A percentile compares a stretch with the other conserved stretches of the same genome.
These are phyloP conservation scores for Martes martes DNA, from an alignment of 2,113 vertebrate species.

Conservation along the genomic window DNA sequence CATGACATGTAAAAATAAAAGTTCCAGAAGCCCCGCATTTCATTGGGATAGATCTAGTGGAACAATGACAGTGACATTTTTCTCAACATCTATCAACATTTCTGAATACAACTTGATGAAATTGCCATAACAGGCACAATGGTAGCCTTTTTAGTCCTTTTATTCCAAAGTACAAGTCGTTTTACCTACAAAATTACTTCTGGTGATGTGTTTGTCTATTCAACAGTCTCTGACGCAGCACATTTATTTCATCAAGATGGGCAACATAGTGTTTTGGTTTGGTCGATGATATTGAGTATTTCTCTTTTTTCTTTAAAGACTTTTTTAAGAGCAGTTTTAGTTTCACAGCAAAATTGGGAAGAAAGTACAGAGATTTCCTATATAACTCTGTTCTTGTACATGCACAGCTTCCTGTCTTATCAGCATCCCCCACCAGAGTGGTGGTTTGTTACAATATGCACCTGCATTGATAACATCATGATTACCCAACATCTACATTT, in stretches of 20 bases:
- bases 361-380: background rate
- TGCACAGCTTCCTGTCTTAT: background rate
- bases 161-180: background rate
- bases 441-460: background rate
- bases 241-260: background rate
- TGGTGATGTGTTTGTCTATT: background rate
- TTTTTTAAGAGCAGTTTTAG: background rate
- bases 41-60: background rate
- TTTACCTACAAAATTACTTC: background rate
- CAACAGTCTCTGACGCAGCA: background rate
- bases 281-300: background rate
- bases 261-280: background rate
- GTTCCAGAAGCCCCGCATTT: background rate
- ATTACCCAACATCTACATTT: background rate
- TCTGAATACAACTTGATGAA: background rate
- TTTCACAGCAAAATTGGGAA: background rate
- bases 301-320: background rate
- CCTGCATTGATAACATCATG: no score
- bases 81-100: background rate
- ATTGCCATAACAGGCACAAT: background rate
- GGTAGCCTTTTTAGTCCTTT: background rate
- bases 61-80: background rate
- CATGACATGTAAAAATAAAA: background rate
- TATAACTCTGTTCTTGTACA: no score
- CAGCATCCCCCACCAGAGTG: background rate